Base-by-base conservation (phyloP, 2,888 invertebrate species). In the Cephus spinipes region DNA sequence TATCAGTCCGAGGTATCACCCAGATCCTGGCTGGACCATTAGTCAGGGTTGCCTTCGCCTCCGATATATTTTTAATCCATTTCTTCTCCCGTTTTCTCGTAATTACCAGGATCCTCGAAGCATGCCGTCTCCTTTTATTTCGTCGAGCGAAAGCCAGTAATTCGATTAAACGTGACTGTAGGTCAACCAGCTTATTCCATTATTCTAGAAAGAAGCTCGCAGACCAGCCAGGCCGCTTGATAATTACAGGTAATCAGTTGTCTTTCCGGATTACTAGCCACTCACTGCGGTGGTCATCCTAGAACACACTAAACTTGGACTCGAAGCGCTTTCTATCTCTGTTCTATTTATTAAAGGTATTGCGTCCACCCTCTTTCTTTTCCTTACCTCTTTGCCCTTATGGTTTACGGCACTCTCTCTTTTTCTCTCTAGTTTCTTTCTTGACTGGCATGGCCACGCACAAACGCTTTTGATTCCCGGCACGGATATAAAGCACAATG, bases 11-110 rank as follows among this genome's bases (percentile, higher is more conserved):
- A 23, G 55, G 55, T 55, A 55, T 55, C 55, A 23, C 9, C 23
- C 55, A 9, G 55, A 23, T 23, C 55, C 23, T 55, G 55, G 55
- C 23, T 6, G 23, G 23, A 55, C 75, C 76, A 78, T 78, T 73
- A 74, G 75, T 78, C 78, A 78, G 74, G 75, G 71, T 55, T 75
- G 71, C 78, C 78, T 78, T 78, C 78, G 78, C 73, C 15, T 69
- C 73, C 73, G 75, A 78, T 78, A 78, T 78, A 76, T 78, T 78
- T 78, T 78, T 75, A 78, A 78, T 78, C 76, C 71, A 68, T 73
- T 78, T 76, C 76, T 78, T 35, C 69, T 78, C 76, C 76, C 78
- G 78, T 78, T 78, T 68, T 71, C 73, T 69, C 76, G 78, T 75
- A 78, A 78, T 78, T 78, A 78, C 75, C 76, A 23, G 55, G 55